Evolutionary conservation across 2,113 vertebrate species (phyloP).

Genomic region (Orycteropus afer): DNA sequence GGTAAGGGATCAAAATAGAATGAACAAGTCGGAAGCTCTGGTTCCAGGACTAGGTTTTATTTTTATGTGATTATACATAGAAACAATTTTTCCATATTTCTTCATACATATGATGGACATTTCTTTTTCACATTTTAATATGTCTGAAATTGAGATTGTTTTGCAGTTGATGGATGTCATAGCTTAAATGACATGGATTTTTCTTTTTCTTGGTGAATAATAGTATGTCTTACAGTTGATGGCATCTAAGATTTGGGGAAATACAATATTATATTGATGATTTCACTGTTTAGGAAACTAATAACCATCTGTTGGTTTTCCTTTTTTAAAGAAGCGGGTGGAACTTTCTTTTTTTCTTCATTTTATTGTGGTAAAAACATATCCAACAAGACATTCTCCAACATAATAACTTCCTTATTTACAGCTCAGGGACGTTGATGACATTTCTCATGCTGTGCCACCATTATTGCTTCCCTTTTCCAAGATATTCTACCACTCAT

Average conservation of each 20-base stretch:
- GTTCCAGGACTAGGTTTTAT: slow-evolving; percentile 63
- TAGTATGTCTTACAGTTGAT: slow-evolving; percentile 14
- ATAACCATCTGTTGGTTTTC: slow-evolving; percentile 80
- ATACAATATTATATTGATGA: slow-evolving; percentile 7
- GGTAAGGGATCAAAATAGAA: too few relatives aligned
- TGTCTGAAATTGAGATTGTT: slow-evolving; percentile 36
- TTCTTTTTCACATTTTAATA: slow-evolving; percentile 34
- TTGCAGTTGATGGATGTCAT: not conserved
- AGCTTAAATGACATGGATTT: not conserved
- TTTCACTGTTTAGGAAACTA: slow-evolving; percentile 79
- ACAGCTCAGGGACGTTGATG: too few relatives aligned
- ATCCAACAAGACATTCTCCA: too few relatives aligned
- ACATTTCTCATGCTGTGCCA: too few relatives aligned
- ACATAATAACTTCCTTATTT: too few relatives aligned
- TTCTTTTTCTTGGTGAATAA: slow-evolving; percentile 7
- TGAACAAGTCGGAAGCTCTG: too few relatives aligned
- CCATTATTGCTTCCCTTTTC: too few relatives aligned
- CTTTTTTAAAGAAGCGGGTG: not conserved
- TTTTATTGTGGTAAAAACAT: too few relatives aligned
- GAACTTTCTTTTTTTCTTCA: too few relatives aligned
- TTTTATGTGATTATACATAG: slow-evolving; percentile 47
- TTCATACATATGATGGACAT: not conserved
- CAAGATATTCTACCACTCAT: too few relatives aligned
- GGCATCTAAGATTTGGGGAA: slow-evolving; percentile 21
- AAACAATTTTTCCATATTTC: slow-evolving; percentile 71